Percentiles rank a stretch among this genome's conserved stretches.
Evolutionary conservation across 2,113 vertebrate genomes (phyloP).

Genomic region (Ceuthmochares aereus): DNA sequence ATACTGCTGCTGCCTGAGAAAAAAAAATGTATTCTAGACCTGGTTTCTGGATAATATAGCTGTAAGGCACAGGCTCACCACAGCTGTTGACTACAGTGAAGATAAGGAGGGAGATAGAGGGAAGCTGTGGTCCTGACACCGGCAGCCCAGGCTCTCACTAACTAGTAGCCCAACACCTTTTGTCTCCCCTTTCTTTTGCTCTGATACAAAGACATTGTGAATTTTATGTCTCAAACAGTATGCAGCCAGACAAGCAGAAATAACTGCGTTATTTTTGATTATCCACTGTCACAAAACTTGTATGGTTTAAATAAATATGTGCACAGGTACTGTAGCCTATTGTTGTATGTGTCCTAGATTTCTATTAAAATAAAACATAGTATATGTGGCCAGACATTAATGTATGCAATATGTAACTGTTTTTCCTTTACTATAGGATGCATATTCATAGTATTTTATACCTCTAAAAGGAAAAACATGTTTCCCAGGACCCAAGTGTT

Average conservation of each 20-base stretch:
- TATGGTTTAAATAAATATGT: neutral
- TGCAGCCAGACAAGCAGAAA: neutral
- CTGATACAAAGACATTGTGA: neutral
- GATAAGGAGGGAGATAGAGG: constrained; percentile 53
- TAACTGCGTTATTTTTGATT: neutral
- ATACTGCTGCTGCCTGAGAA: constrained; percentile 42
- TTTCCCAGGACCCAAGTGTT: neutral
- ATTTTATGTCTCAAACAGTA: neutral
- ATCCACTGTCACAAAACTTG: neutral
- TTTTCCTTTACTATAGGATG: neutral
- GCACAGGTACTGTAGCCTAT: neutral
- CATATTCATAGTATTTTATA: neutral
- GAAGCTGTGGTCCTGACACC: constrained; percentile 5
- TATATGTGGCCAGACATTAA: neutral
- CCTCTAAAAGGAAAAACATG: neutral
- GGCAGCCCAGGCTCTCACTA: constrained; percentile 44
- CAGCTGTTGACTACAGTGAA: constrained; percentile 51
- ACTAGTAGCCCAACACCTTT: constrained; percentile 11
- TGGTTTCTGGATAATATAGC: constrained; percentile 73
- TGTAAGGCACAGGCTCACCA: constrained; percentile 71
- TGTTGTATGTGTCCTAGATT: neutral
- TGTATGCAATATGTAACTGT: neutral
- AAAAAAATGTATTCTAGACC: constrained; percentile 55
- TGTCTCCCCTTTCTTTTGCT: neutral
- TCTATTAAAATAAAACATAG: neutral